Base-by-base conservation (phyloP, 53 echinoderm and acorn worm species). In the Pentamera pediparva region DNA sequence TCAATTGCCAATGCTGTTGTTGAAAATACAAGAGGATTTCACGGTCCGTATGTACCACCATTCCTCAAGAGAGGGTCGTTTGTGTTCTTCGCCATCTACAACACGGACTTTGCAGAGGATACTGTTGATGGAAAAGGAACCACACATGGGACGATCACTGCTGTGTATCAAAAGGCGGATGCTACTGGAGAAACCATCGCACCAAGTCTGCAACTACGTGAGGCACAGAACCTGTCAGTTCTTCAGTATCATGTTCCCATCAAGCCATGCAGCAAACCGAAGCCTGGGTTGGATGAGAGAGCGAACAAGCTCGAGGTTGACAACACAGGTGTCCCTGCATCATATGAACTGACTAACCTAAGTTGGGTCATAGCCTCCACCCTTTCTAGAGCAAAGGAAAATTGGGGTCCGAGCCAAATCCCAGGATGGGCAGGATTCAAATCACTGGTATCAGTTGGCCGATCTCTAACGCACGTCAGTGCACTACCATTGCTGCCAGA, bases 71-170 rank as follows among this genome's bases (percentile, higher is more conserved):
- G 69, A 67, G 83, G 83, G 3, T 35, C 70, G 22, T 72, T 78
- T 31, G 74, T 84, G 20, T 78, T 70, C 33, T 84, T 84, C 72
- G 78, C 75, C 37, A 63, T 61, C 11, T 79, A 85, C 59, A 85
- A 85, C 57, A 74, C 79, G 59, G 79, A 85, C 75, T 85, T 85
- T 58, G 47, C 74, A 35, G 80, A 85, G 43, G 85, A 85, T 75
- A 85, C 75, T 15, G 17, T 65, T 20, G 75, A 85, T 85, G 85
- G 85, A 20, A 85, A 80, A 79, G 79, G 75, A 61, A 85, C 85
- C 69, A 74, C 75, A 22, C 79, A 84, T 72, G 85, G 73, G 32
- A 84, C 85, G 3, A 79, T 84, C 32, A 79, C 56, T 70, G 71
- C 78, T 8, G 78, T 84, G 28, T 84, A 71, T 41, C 78, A 84